Conservation (phyloP, 2,797 vertebrate genomes). For the Phoebastria nigripes region DNA sequence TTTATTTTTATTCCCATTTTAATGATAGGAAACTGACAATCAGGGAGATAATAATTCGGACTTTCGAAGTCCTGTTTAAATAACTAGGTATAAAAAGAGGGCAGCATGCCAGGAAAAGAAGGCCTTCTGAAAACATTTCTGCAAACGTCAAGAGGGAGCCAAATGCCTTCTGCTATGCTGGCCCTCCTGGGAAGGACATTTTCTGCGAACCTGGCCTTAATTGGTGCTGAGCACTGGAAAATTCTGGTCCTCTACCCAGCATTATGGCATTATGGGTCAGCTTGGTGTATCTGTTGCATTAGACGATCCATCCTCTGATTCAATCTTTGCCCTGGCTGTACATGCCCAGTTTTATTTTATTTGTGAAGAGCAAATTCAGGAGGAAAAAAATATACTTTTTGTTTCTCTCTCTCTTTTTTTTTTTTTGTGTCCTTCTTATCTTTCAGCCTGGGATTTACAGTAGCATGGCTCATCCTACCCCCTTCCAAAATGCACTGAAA, state of each 20-base stretch:
- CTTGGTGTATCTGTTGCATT: background rate
- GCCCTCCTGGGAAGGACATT: conserved; percentile 30
- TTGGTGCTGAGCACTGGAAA: conserved; percentile 44
- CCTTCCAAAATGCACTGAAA: conserved; percentile 64
- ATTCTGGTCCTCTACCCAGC: background rate
- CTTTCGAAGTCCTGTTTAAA: conserved; percentile 4
- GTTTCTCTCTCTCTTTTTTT: rapidly evolving
- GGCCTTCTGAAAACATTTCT: conserved; percentile 44
- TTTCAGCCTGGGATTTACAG: conserved; percentile 12
- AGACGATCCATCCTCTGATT: background rate
- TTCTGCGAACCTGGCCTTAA: conserved; percentile 52
- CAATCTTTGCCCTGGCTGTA: background rate
- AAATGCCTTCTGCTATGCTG: conserved; percentile 35
- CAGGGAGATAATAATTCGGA: background rate
- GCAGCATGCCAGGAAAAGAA: conserved; percentile 8
- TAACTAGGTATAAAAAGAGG: conserved; percentile 5
- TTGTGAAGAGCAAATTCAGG: background rate
- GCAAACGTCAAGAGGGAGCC: conserved; percentile 40
- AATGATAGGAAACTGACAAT: background rate
- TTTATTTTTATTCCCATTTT: background rate
- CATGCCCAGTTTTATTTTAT: background rate
- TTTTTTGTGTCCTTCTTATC: background rate
- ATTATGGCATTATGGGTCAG: conserved; percentile 3
- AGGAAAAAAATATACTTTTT: background rate
- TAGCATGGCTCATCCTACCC: background rate